phyloP scores from a whole-genome alignment of 2,888 invertebrate genomes.

The Thereva unica region DNA sequence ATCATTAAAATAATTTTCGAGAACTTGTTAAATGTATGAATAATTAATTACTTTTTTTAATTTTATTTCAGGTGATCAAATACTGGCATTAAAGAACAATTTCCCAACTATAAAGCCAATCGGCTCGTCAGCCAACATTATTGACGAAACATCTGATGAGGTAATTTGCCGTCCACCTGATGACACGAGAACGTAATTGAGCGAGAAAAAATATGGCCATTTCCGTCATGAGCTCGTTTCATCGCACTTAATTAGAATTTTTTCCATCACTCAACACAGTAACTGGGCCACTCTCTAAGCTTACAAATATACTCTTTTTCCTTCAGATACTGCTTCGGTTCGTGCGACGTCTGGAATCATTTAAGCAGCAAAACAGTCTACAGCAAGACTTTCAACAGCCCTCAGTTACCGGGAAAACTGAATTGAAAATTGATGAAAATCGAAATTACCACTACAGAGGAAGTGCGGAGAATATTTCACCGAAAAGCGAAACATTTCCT shows the following conservation, averaged over 20 bases:
- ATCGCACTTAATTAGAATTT: no score
- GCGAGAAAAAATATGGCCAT: no score
- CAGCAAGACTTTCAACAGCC: constrained; percentile 24
- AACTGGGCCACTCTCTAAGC: no score
- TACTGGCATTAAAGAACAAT: constrained; percentile 40
- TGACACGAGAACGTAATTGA: no score
- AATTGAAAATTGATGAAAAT: constrained; percentile 18
- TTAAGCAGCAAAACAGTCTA: constrained; percentile 37
- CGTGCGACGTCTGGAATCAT: constrained; percentile 42
- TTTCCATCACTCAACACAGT: no score
- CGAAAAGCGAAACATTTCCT: not conserved
- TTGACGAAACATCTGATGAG: constrained; percentile 39
- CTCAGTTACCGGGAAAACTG: not conserved
- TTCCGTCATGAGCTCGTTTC: no score
- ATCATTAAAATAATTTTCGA: no score
- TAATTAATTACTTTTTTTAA: constrained; percentile 11
- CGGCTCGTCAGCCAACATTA: constrained; percentile 35
- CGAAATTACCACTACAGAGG: constrained; percentile 10
- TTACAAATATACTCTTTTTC: not conserved
- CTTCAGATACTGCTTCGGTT: constrained; percentile 41
- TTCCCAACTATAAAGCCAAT: constrained; percentile 33
- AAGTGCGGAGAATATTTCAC: constrained; percentile 15
- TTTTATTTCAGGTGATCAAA: constrained; percentile 42
- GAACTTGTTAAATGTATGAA: not conserved
- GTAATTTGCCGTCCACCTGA: constrained; percentile 29